Percentiles rank a stretch among this genome's conserved stretches.
phyloP scores from a whole-genome alignment of 2,797 vertebrate genomes.

The Carapus acus region DNA sequence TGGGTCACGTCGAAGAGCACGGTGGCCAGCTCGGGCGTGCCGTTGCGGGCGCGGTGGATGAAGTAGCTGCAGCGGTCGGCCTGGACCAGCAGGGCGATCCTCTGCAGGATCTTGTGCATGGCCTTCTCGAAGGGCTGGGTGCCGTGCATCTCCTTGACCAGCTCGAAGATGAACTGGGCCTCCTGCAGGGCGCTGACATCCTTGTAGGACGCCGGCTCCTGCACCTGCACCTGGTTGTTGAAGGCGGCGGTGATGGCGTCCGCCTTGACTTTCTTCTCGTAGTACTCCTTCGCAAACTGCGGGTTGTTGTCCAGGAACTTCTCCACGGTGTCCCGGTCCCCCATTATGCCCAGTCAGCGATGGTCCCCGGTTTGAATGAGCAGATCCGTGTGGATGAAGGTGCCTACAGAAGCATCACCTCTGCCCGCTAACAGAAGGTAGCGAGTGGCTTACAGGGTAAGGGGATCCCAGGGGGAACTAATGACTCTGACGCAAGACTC shows the following conservation, averaged over 20 bases:
- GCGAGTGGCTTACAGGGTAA: constrained; percentile 77
- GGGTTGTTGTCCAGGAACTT: constrained; percentile 85
- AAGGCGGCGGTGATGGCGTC: constrained; percentile 72
- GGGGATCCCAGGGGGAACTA: constrained; percentile 73
- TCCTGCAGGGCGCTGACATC: constrained; percentile 77
- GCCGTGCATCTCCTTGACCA: constrained; percentile 69
- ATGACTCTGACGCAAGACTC: constrained; percentile 79
- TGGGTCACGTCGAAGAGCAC: constrained; percentile 81
- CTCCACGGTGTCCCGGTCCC: constrained; percentile 78
- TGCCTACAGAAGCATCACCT: constrained; percentile 35
- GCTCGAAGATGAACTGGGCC: constrained; percentile 73
- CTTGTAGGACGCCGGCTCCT: constrained; percentile 70
- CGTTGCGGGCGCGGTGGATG: constrained; percentile 74
- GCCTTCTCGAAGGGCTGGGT: constrained; percentile 61
- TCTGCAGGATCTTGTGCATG: constrained; percentile 78
- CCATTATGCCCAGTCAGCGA: constrained; percentile 64
- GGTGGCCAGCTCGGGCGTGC: constrained; percentile 77
- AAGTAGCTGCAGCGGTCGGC: constrained; percentile 87
- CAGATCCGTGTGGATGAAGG: constrained; percentile 14
- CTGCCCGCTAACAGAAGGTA: constrained; percentile 70
- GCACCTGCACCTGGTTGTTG: constrained; percentile 63
- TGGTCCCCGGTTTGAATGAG: constrained; percentile 28
- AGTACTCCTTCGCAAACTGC: constrained; percentile 82
- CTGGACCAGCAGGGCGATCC: constrained; percentile 74
- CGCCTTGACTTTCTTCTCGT: constrained; percentile 73